Evolutionary conservation across 2,888 invertebrate genomes (phyloP).

Genomic region (Calliphora vomitoria): DNA sequence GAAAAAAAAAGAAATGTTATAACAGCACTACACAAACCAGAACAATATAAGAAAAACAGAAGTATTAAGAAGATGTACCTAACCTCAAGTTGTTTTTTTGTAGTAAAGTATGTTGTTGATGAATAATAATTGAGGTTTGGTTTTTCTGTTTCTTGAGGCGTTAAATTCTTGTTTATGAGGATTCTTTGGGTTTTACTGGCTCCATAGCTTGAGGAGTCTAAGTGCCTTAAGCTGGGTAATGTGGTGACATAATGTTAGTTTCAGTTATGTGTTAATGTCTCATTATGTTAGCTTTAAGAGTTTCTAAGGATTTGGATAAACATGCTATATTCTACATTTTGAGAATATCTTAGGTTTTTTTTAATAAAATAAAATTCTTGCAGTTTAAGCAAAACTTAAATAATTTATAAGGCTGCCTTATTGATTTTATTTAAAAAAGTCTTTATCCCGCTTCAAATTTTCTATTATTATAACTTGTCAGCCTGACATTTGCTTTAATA

Average conservation of each 20-base stretch:
- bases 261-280: not conserved
- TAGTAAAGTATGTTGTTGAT: not conserved
- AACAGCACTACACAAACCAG: not conserved
- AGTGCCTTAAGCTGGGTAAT: not conserved
- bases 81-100: not conserved
- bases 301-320: no score
- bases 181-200: not conserved
- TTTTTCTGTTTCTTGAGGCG: constrained; percentile 32
- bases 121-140: constrained; percentile 34
- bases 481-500: no score
- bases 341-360: no score
- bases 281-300: no score
- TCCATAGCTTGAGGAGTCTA: not conserved
- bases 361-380: no score
- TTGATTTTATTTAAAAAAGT: no score
- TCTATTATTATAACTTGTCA: no score
- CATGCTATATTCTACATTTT: no score
- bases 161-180: not conserved
- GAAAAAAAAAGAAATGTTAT: not conserved
- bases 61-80: constrained; percentile 33
- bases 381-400: no score
- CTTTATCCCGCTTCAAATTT: no score
- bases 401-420: no score
- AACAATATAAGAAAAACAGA: not conserved
- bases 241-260: constrained; percentile 2